phyloP scores from a whole-genome alignment of 2,113 vertebrate species.

The Xenotilapia leptura region DNA sequence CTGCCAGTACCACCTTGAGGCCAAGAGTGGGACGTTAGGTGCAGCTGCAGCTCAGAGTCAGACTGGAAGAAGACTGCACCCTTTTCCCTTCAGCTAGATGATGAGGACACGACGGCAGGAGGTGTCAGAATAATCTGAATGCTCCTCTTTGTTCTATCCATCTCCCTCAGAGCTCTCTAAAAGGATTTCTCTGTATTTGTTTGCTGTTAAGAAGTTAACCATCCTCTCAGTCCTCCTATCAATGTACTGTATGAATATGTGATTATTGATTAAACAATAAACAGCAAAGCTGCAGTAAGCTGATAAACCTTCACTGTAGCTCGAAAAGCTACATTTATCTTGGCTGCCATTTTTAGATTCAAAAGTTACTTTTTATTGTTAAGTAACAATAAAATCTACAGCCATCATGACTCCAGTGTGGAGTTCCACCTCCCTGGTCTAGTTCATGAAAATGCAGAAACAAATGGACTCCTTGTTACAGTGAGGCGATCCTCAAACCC shows the following conservation, averaged over 20 bases:
- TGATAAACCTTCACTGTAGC: neutral
- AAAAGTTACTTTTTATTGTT: neutral
- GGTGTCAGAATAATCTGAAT: conserved; percentile 7
- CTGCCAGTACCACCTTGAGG: conserved; percentile 37
- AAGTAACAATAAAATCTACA: neutral
- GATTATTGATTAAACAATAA: neutral
- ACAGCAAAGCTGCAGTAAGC: neutral
- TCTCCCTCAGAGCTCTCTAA: neutral
- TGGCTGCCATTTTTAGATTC: neutral
- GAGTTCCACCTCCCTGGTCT: neutral
- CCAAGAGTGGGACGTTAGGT: conserved; percentile 5
- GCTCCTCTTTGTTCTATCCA: neutral
- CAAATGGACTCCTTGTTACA: conserved; percentile 38
- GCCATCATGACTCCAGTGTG: neutral
- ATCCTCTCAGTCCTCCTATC: neutral
- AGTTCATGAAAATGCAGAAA: neutral
- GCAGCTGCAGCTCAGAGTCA: conserved; percentile 44
- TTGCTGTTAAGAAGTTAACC: neutral
- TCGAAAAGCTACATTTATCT: neutral
- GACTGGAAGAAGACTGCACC: neutral
- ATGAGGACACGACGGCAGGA: conserved; percentile 10
- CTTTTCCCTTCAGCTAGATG: conserved; percentile 12
- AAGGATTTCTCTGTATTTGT: neutral
- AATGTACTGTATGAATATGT: neutral
- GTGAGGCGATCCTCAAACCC: neutral